phyloP scores from a whole-genome alignment of 2,797 vertebrate species.

The Chaetodon trifasciatus region DNA sequence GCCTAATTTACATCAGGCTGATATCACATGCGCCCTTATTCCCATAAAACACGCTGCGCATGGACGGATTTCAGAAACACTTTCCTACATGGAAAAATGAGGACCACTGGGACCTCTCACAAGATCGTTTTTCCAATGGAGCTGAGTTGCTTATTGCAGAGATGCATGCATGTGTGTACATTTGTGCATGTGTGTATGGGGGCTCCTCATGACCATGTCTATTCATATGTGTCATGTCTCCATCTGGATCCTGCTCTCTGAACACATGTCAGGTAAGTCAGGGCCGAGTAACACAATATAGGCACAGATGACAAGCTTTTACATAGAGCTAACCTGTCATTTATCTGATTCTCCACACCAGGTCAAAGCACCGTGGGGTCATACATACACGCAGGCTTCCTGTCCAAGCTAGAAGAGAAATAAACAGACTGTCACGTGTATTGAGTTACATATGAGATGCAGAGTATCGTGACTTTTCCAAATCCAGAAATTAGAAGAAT shows the following conservation, averaged over 20 bases:
- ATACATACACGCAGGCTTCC: conserved; percentile 27
- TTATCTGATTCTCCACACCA: conserved; percentile 68
- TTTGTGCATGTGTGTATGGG: conserved; percentile 5
- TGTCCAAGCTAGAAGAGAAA: conserved; percentile 16
- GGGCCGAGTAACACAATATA: conserved; percentile 84
- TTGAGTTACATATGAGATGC: conserved; percentile 39
- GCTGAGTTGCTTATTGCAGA: conserved; percentile 34
- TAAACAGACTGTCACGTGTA: conserved; percentile 40
- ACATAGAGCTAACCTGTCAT: conserved; percentile 61
- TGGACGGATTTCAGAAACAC: conserved; percentile 40
- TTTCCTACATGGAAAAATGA: conserved; percentile 62
- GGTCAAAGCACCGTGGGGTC: conserved; percentile 36
- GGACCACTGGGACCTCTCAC: conserved; percentile 14
- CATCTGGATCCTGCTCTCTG: conserved; percentile 80
- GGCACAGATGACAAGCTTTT: conserved; percentile 78
- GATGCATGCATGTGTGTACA: conserved; percentile 15
- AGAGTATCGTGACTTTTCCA: conserved; percentile 41
- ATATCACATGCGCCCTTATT: conserved; percentile 36
- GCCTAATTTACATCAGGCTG: conserved; percentile 54
- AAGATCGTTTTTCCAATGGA: conserved; percentile 38
- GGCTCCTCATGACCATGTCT: conserved; percentile 56
- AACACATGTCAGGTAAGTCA: conserved; percentile 78
- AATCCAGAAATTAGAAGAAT: conserved; percentile 16
- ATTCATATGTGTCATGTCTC: conserved; percentile 66
- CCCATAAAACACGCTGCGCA: conserved; percentile 34